Percentiles rank a stretch among this genome's conserved stretches.
Evolutionary conservation across 2,888 invertebrate genomes (phyloP).

Genomic region (Drosophila neonasuta): DNA sequence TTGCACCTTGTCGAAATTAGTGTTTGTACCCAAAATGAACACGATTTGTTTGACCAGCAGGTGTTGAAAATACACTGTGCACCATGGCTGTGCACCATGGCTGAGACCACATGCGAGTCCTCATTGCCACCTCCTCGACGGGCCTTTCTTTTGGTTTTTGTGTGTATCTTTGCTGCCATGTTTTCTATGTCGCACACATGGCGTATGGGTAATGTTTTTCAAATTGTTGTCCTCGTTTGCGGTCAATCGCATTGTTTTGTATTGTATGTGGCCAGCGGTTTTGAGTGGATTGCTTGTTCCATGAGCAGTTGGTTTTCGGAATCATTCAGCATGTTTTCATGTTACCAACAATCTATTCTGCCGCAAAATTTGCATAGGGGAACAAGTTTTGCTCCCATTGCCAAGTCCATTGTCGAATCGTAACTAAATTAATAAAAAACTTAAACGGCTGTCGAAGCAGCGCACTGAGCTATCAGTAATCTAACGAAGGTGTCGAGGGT

Average conservation of each 20-base stretch:
- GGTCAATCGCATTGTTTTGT: conserved; percentile 47
- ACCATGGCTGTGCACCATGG: conserved; percentile 41
- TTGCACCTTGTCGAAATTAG: conserved; percentile 78
- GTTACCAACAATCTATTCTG: conserved; percentile 10
- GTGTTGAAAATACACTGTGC: conserved; percentile 72
- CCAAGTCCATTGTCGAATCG: background rate
- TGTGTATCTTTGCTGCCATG: conserved; percentile 33
- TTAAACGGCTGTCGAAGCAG: background rate
- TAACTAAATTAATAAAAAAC: background rate
- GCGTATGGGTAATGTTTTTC: conserved; percentile 75
- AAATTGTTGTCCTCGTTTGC: conserved; percentile 62
- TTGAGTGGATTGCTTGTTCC: conserved; percentile 46
- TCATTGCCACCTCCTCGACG: background rate
- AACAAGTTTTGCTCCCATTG: background rate
- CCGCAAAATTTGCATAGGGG: conserved; percentile 13
- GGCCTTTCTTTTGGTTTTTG: conserved; percentile 15
- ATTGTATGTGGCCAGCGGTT: conserved; percentile 37
- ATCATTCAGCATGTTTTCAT: conserved; percentile 13
- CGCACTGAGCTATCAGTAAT: too few relatives aligned
- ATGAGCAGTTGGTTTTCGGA: conserved; percentile 5
- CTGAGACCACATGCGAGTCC: conserved; percentile 26
- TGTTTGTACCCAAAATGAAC: conserved; percentile 75
- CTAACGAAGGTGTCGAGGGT: too few relatives aligned
- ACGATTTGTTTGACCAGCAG: conserved; percentile 75
- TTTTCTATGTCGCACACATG: conserved; percentile 59